phyloP scores from a whole-genome alignment of 2,113 vertebrate species.

The Colistium nudipinnis region DNA sequence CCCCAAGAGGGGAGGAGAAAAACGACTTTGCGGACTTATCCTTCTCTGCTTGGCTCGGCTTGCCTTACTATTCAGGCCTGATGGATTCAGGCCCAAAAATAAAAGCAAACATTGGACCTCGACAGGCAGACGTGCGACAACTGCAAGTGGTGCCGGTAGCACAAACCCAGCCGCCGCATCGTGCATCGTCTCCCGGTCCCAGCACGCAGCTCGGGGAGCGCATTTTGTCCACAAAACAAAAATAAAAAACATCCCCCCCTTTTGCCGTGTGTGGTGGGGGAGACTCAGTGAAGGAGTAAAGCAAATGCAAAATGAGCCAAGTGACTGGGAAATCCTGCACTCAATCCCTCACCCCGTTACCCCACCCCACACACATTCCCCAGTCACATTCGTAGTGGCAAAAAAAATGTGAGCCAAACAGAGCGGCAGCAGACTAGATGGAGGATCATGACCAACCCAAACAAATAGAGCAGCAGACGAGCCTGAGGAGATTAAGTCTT shows the following conservation, averaged over 20 bases:
- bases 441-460: constrained; percentile 43
- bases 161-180: constrained; percentile 74
- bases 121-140: constrained; percentile 92
- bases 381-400: constrained; percentile 47
- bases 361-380: constrained; percentile 54
- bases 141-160: no score
- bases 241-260: constrained; percentile 57
- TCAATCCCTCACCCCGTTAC: neutral
- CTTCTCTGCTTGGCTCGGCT: constrained; percentile 90
- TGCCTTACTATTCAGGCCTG: constrained; percentile 91
- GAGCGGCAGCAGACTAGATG: constrained; percentile 32
- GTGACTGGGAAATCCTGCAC: constrained; percentile 66
- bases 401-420: constrained; percentile 46
- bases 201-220: neutral
- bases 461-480: constrained; percentile 32
- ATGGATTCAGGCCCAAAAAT: constrained; percentile 97
- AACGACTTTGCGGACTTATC: constrained; percentile 86
- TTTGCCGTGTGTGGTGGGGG: constrained; percentile 41
- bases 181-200: constrained; percentile 62
- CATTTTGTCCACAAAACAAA: constrained; percentile 60
- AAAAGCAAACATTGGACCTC: constrained; percentile 84
- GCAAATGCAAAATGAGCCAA: constrained; percentile 64
- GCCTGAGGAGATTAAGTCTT: neutral
- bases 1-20: constrained; percentile 86
- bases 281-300: constrained; percentile 21